Percentiles rank a stretch among this genome's conserved stretches.
Evolutionary conservation across 2,888 invertebrate genomes (phyloP).

Genomic region (Mythimna vitellina): DNA sequence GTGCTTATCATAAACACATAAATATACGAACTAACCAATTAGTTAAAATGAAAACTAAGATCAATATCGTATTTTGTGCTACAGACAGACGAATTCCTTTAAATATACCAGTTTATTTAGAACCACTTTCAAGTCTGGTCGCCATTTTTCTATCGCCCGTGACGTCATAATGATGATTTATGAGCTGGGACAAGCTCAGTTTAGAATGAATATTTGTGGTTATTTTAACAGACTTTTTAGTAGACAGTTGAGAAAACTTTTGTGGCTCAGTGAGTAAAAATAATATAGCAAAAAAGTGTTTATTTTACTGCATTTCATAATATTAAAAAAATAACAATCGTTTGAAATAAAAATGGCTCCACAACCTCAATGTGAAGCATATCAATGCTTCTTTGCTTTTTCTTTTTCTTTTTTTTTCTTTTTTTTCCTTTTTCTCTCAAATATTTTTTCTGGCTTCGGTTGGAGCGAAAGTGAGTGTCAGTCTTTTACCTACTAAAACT

Average conservation of each 20-base stretch:
- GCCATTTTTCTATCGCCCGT: conserved; percentile 55
- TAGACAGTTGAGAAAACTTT: background rate
- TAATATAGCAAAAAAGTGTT: background rate
- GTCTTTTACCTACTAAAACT: too few relatives aligned
- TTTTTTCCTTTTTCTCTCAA: too few relatives aligned
- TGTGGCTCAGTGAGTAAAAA: background rate
- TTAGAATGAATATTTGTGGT: conserved; percentile 43
- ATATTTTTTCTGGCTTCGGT: too few relatives aligned
- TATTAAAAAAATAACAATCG: too few relatives aligned
- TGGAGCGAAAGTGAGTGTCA: too few relatives aligned
- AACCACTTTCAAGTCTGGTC: conserved; percentile 52
- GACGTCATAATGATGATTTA: conserved; percentile 67
- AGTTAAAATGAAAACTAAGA: background rate
- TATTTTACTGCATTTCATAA: too few relatives aligned
- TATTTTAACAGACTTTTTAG: conserved; percentile 16
- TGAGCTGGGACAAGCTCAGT: conserved; percentile 45
- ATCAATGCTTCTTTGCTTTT: too few relatives aligned
- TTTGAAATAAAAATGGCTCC: too few relatives aligned
- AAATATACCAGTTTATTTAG: conserved; percentile 54
- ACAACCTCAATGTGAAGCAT: too few relatives aligned
- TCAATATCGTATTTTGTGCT: background rate
- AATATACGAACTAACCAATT: background rate
- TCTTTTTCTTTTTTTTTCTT: too few relatives aligned
- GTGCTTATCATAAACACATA: background rate
- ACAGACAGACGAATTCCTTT: conserved; percentile 19